These are phyloP conservation scores for Hippocampus barbouri DNA, from an alignment of 2,113 vertebrate genomes.

Conservation along the genomic window DNA sequence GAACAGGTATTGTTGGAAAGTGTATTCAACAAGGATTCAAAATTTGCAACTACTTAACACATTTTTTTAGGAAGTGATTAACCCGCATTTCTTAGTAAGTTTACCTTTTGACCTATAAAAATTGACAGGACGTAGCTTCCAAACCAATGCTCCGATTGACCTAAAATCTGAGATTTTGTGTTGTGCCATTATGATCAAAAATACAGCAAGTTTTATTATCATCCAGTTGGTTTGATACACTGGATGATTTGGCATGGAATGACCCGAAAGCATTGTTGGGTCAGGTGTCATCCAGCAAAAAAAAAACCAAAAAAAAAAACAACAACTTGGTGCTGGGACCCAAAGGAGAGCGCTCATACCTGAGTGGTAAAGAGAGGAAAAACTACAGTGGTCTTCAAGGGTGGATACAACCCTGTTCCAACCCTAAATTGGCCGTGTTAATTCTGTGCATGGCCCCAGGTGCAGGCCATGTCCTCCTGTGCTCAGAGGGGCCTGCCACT, in stretches of 20 bases:
- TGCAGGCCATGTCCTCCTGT: constrained; percentile 38
- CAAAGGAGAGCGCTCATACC: constrained; percentile 1
- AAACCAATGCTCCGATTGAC: too few species aligned
- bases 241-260: too few species aligned
- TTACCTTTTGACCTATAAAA: too few species aligned
- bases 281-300: constrained; percentile 25
- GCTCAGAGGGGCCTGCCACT: constrained; percentile 34
- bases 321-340: background rate
- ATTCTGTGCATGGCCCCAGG: constrained; percentile 57
- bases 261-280: background rate
- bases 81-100: too few species aligned
- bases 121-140: too few species aligned
- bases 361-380: constrained; percentile 25
- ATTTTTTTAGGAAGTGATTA: too few species aligned
- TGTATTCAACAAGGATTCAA: too few species aligned
- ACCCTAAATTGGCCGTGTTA: constrained; percentile 67
- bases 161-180: too few species aligned
- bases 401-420: constrained; percentile 47
- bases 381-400: constrained; percentile 52
- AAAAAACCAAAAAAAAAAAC: background rate
- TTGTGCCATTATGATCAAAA: background rate
- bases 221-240: too few species aligned
- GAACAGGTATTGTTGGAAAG: too few species aligned
- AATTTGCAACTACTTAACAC: too few species aligned
- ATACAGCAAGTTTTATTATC: too few species aligned